Conservation (phyloP, 2,113 vertebrate species). For the Pholis gunnellus region DNA sequence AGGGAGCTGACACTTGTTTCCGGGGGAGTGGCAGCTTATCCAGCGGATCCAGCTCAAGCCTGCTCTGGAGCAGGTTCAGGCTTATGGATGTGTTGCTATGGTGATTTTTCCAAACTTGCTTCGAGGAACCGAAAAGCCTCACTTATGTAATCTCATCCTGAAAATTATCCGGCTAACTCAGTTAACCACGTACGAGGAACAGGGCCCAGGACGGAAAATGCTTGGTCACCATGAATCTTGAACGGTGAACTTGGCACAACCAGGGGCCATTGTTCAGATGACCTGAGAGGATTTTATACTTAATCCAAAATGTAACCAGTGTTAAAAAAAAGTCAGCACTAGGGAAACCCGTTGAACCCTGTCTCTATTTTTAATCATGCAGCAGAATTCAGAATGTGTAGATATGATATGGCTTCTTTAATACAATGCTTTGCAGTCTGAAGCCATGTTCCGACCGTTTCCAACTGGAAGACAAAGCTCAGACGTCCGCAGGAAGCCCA, state of each 20-base stretch:
- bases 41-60: too few species aligned
- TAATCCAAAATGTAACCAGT: background rate
- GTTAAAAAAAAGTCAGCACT: background rate
- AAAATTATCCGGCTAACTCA: too few species aligned
- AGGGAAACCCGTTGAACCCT: background rate
- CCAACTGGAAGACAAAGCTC: background rate
- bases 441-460: too few species aligned
- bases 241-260: background rate
- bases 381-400: background rate
- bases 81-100: too few species aligned
- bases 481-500: background rate
- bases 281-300: background rate
- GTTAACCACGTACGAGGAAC: too few species aligned
- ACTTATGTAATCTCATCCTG: too few species aligned
- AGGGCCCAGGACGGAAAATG: background rate
- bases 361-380: too few species aligned
- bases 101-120: too few species aligned
- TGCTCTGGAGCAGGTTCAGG: too few species aligned
- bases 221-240: background rate
- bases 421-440: background rate
- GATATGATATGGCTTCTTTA: background rate
- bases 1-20: too few species aligned
- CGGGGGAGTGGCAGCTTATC: too few species aligned
- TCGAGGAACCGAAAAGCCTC: too few species aligned
- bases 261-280: background rate